Conservation (phyloP, 1,140 invertebrate species). For the Brachionus asplanchnoidis region DNA sequence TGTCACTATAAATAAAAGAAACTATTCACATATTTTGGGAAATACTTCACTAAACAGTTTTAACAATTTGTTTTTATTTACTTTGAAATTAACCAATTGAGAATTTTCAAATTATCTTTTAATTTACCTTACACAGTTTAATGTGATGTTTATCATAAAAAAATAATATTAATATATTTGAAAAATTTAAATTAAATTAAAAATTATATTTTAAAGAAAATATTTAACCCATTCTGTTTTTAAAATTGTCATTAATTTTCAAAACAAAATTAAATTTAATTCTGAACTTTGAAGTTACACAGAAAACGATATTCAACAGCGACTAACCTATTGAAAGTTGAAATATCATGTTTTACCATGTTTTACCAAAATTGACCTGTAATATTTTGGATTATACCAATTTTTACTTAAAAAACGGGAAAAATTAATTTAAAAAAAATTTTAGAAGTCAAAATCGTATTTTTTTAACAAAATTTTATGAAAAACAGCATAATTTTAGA, state of each 20-base stretch:
- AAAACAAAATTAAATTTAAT: neutral
- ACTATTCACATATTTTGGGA: too few relatives aligned
- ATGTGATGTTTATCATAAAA: neutral
- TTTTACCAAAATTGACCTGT: too few relatives aligned
- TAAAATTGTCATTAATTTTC: neutral
- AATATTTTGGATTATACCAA: too few relatives aligned
- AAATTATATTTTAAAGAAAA: neutral
- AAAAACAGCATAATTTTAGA: too few relatives aligned
- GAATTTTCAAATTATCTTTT: neutral
- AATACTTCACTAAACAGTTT: too few relatives aligned
- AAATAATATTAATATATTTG: neutral
- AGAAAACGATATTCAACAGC: neutral
- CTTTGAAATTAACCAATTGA: neutral
- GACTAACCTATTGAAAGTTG: neutral
- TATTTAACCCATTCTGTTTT: neutral
- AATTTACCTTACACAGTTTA: neutral
- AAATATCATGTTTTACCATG: too few relatives aligned
- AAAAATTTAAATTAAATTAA: neutral
- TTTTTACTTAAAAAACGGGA: too few relatives aligned
- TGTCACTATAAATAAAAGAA: too few relatives aligned
- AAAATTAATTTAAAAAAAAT: too few relatives aligned
- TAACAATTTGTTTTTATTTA: neutral
- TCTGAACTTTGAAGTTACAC: neutral
- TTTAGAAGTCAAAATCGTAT: too few relatives aligned
- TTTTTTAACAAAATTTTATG: too few relatives aligned